These are phyloP conservation scores for Rallus crepitans DNA, from an alignment of 2,797 vertebrate species.

Conservation along the genomic window DNA sequence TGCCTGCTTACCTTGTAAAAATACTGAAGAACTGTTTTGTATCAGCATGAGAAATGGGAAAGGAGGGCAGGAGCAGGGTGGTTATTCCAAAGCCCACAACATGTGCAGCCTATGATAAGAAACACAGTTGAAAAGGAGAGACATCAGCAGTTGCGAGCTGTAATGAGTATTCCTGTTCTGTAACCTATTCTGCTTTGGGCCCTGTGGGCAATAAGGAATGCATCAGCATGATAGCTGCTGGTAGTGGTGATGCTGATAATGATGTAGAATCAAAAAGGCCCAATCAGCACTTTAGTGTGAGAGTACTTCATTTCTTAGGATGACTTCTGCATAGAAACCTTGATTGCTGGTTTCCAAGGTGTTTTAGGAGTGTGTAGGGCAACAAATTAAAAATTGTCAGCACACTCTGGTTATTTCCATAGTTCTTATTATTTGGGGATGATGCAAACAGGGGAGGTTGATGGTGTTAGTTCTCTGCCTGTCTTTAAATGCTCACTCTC, in stretches of 20 bases:
- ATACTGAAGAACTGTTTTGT: not conserved
- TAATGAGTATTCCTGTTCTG: not conserved
- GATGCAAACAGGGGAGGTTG: not conserved
- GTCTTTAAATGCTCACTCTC: not conserved
- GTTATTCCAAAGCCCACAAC: not conserved
- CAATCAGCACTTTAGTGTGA: not conserved
- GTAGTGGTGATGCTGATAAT: not conserved
- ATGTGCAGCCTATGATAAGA: not conserved
- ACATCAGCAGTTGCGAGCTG: not conserved
- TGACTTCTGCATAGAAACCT: not conserved
- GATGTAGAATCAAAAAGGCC: not conserved
- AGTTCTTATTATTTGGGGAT: not conserved
- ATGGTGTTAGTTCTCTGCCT: not conserved
- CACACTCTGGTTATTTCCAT: not conserved
- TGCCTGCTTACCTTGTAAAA: not conserved
- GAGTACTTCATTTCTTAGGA: not conserved
- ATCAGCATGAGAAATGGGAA: not conserved
- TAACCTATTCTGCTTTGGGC: not conserved
- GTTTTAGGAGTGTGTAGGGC: not conserved
- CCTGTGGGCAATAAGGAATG: not conserved
- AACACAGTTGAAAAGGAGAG: not conserved
- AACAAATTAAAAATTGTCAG: not conserved
- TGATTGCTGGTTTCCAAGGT: not conserved
- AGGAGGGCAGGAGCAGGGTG: not conserved
- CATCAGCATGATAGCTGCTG: not conserved